Evolutionary conservation across 1,140 invertebrate species (phyloP), one percentile per base, ranked within the genome.

Genomic region (Anoplolepis gracilipes): DNA sequence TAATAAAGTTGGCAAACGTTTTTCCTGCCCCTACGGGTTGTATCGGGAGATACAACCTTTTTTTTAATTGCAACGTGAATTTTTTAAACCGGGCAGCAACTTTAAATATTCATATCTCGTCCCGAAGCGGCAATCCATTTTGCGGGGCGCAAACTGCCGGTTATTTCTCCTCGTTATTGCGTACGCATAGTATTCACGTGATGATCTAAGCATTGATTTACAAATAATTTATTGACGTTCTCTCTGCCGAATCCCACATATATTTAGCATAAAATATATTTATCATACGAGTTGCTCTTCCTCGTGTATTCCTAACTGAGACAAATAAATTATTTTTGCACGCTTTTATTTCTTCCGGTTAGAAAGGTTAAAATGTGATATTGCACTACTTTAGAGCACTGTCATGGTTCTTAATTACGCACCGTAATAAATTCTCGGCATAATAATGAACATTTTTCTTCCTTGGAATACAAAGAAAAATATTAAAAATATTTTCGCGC

Each of bases 1-100:
- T 79, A 88, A 88, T 85, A 77, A 86, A 82, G 33, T 79, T 73
- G 78, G 53, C 81, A 73, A 84, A 84, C 55, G 53, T 77, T 78
- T 30, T 36, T 46, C 46, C 62, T 55, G 62, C 42, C 22, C n/a
- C 19, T 16, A 49, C 46, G 49, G 42, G 42, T 33, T 55, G 36
- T 57, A 85, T 42, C n/a, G 75, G 10, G 67, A 85, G 73, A 85
- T 59, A 57, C 46, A 25, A n/a, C 46, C 19, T 69, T 62, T 84
- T 76, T 85, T 76, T 55, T 67, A 84, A 78, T 84, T 61, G 57
- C 33, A 61, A 78, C 67, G 55, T 84, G 59, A 84, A 89, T 87
- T 84, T 89, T 84, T 89, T 81, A 46, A 61, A 46, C 33, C 59
- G 36, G 33, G 2, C 72, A 46, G 77, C 67, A 77, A 75, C 78